A percentile compares a stretch with the other conserved stretches of the same genome.
Evolutionary conservation across 1,140 invertebrate species (phyloP).

Genomic region (Caerostris darwini): DNA sequence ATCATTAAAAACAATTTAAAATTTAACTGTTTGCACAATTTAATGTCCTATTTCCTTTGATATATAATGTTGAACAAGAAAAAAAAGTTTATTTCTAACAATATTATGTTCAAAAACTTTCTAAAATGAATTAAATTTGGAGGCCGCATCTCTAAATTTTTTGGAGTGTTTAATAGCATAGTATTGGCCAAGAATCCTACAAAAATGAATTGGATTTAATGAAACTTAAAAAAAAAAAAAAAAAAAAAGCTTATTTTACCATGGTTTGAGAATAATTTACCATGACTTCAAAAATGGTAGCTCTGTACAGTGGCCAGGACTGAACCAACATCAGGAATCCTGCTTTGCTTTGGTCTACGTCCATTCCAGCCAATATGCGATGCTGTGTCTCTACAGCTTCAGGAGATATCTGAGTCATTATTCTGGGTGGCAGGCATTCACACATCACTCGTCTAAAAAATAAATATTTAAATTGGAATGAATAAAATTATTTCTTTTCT

Average conservation of each 20-base stretch:
- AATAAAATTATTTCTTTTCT: slow-evolving; percentile 10
- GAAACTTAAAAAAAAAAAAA: neutral
- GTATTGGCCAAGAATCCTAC: no score
- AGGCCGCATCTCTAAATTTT: no score
- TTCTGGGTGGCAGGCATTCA: slow-evolving; percentile 91
- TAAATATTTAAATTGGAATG: slow-evolving; percentile 78
- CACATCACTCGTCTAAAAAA: slow-evolving; percentile 86
- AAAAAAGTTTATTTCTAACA: no score
- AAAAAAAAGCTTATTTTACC: neutral
- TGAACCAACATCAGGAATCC: slow-evolving; percentile 96
- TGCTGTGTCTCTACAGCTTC: slow-evolving; percentile 93
- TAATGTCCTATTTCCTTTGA: no score
- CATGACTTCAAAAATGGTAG: slow-evolving; percentile 97
- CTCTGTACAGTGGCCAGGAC: slow-evolving; percentile 94
- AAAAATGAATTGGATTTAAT: no score
- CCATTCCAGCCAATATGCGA: slow-evolving; percentile 92
- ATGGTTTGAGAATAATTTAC: slow-evolving; percentile 82
- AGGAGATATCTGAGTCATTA: slow-evolving; percentile 88
- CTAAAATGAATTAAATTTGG: no score
- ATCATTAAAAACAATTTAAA: no score
- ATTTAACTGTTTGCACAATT: no score
- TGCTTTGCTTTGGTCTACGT: slow-evolving; percentile 92
- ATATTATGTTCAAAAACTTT: no score
- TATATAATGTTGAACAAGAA: no score
- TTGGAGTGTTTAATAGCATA: neutral